These are phyloP conservation scores for Oostethus manadensis DNA, from an alignment of 2,113 vertebrate genomes.

Conservation along the genomic window DNA sequence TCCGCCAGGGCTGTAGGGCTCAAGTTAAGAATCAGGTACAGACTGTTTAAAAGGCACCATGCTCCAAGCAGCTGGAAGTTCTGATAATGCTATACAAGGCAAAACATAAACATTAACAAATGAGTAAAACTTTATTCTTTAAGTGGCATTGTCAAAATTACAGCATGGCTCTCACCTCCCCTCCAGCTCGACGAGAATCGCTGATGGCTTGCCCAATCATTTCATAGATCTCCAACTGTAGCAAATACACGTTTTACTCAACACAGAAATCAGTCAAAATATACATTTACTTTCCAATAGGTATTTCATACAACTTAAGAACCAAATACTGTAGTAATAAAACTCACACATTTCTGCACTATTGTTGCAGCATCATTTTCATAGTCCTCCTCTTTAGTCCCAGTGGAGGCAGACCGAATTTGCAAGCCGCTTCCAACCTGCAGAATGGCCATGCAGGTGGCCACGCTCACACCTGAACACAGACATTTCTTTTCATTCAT, in stretches of 20 bases:
- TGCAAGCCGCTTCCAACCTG: constrained; percentile 92
- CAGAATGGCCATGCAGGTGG: constrained; percentile 97
- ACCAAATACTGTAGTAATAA: constrained; percentile 3
- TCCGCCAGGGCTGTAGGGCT: constrained; percentile 94
- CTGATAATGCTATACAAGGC: constrained; percentile 85
- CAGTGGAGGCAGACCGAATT: constrained; percentile 86
- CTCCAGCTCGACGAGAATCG: constrained; percentile 89
- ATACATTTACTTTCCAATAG: background rate
- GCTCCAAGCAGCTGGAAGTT: constrained; percentile 97
- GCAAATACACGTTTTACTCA: background rate
- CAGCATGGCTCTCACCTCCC: constrained; percentile 78
- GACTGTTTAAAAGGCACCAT: constrained; percentile 96
- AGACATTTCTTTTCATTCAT: background rate
- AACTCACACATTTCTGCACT: constrained; percentile 97
- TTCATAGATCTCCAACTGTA: constrained; percentile 96
- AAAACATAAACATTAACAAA: background rate
- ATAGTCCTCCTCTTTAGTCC: constrained; percentile 96
- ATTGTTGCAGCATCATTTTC: constrained; percentile 97
- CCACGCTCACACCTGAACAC: constrained; percentile 87
- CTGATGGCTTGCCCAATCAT: constrained; percentile 98
- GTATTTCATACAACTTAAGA: background rate
- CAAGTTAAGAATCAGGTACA: constrained; percentile 96
- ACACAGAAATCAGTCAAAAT: background rate
- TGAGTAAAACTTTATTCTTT: background rate
- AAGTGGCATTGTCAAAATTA: background rate